phyloP scores from a whole-genome alignment of 1,140 invertebrate genomes.

The Listronotus oregonensis region DNA sequence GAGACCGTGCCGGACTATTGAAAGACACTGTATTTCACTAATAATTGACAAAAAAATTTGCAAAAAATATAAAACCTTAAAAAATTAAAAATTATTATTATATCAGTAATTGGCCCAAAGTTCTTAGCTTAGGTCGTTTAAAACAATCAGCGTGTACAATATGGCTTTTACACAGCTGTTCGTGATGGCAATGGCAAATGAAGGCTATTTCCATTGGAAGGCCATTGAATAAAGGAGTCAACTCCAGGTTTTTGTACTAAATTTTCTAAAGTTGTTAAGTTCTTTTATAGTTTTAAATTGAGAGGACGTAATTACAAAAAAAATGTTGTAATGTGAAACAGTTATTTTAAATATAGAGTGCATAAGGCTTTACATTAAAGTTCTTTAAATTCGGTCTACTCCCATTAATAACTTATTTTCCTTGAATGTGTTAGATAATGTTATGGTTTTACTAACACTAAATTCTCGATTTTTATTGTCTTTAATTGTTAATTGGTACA shows the following conservation, averaged over 20 bases:
- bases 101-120: constrained; percentile 24
- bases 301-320: not conserved
- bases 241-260: constrained; percentile 26
- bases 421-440: too few relatives aligned
- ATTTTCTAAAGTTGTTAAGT: constrained; percentile 12
- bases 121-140: constrained; percentile 26
- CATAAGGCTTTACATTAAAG: too few relatives aligned
- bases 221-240: constrained; percentile 23
- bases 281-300: constrained; percentile 2
- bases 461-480: too few relatives aligned
- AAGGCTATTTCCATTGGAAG: constrained; percentile 17
- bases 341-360: not conserved
- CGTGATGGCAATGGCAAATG: constrained; percentile 20
- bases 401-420: too few relatives aligned
- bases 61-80: not conserved
- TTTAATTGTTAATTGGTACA: too few relatives aligned
- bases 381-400: too few relatives aligned
- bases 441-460: too few relatives aligned
- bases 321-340: not conserved
- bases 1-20: too few relatives aligned
- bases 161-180: constrained; percentile 23
- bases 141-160: constrained; percentile 30
- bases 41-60: too few relatives aligned
- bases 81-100: constrained; percentile 13
- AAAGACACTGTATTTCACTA: too few relatives aligned